A percentile compares a stretch with the other conserved stretches of the same genome.
These are phyloP conservation scores for Cactoblastis cactorum DNA, from an alignment of 2,888 invertebrate genomes.

Conservation along the genomic window DNA sequence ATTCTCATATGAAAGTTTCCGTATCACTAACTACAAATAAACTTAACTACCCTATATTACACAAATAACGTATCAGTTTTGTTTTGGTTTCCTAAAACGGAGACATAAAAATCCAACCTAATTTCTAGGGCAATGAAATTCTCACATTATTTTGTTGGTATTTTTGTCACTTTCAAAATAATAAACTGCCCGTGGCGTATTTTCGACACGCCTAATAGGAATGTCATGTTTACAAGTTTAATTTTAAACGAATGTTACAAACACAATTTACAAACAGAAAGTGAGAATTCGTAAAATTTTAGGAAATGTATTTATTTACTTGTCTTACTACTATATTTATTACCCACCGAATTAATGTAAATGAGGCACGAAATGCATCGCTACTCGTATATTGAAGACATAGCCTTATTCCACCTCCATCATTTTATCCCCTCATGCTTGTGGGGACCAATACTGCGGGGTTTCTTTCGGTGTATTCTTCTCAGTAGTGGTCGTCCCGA, in stretches of 20 bases:
- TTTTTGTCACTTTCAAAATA: not conserved
- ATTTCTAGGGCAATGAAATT: not conserved
- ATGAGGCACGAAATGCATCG: too few species aligned
- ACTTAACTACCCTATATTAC: too few species aligned
- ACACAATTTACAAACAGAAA: not conserved
- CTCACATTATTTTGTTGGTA: not conserved
- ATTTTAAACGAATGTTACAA: not conserved
- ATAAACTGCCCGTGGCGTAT: not conserved
- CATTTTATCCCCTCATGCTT: too few species aligned
- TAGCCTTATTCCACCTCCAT: too few species aligned
- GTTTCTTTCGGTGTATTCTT: too few species aligned
- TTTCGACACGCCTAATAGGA: conserved; percentile 1
- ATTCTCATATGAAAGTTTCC: too few species aligned
- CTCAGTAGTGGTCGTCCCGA: too few species aligned
- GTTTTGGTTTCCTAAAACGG: not conserved
- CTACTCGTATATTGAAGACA: too few species aligned
- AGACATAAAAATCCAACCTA: not conserved
- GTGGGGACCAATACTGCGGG: too few species aligned
- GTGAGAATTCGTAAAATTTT: not conserved
- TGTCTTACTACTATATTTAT: not conserved
- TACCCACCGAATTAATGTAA: too few species aligned
- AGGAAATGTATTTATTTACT: not conserved
- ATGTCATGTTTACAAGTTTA: conserved; percentile 1
- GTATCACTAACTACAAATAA: too few species aligned
- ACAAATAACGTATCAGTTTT: too few species aligned